These are phyloP conservation scores for Oithona nana DNA, from an alignment of 2,888 invertebrate genomes.

Conservation along the genomic window DNA sequence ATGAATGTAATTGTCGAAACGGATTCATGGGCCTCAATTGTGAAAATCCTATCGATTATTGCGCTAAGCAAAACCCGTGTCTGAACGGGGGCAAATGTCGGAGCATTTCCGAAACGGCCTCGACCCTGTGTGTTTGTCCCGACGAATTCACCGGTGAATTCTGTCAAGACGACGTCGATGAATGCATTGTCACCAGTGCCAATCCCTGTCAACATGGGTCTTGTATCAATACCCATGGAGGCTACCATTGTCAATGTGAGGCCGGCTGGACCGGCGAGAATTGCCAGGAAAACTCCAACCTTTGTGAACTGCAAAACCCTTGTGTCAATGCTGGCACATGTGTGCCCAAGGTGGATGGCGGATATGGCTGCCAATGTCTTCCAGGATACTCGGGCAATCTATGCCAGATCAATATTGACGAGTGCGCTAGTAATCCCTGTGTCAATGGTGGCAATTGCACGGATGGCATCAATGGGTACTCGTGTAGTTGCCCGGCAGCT, in stretches of 20 bases:
- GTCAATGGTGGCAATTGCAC: conserved; percentile 21
- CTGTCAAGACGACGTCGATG: conserved; percentile 37
- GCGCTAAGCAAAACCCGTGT: conserved; percentile 28
- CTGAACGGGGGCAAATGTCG: conserved; percentile 21
- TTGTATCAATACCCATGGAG: too few relatives aligned
- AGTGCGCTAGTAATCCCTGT: conserved; percentile 20
- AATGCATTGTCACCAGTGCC: conserved; percentile 38
- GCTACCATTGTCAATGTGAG: conserved; percentile 55
- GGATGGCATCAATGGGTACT: conserved; percentile 18
- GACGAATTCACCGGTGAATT: conserved; percentile 39
- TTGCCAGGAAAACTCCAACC: conserved; percentile 57
- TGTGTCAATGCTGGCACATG: conserved; percentile 56
- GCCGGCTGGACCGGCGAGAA: conserved; percentile 58
- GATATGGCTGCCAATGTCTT: conserved; percentile 27
- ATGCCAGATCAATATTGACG: conserved; percentile 19
- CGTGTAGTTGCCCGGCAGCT: conserved; percentile 26
- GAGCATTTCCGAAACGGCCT: conserved; percentile 37
- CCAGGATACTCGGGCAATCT: conserved; percentile 23
- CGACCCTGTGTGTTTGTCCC: conserved; percentile 36
- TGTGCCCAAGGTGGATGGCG: conserved; percentile 41
- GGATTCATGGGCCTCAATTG: conserved; percentile 41
- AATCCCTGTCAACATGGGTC: conserved; percentile 47
- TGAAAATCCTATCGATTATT: conserved; percentile 27
- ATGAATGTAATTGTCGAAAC: conserved; percentile 24
- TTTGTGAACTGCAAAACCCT: conserved; percentile 44